Evolutionary conservation across 2,113 vertebrate genomes (phyloP).

Genomic region (Leptosomus discolor): DNA sequence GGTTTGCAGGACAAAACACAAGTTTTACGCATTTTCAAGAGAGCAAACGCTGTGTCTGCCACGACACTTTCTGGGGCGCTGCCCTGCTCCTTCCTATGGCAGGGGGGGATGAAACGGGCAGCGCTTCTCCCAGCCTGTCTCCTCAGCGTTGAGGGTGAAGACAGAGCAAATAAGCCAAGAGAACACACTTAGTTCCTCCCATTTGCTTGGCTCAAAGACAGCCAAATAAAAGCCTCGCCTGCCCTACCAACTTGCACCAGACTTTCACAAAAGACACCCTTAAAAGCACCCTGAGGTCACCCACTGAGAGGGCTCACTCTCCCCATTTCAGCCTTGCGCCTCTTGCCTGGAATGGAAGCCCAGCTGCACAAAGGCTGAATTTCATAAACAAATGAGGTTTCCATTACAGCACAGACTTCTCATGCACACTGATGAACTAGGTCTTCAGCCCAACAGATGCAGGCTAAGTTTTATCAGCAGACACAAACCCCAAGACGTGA

Average conservation of each 20-base stretch:
- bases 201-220: background rate
- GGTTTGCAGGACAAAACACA: background rate
- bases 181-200: background rate
- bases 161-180: background rate
- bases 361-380: background rate
- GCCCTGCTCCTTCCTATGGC: background rate
- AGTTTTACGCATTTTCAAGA: background rate
- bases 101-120: background rate
- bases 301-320: background rate
- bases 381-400: background rate
- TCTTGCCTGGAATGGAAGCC: background rate
- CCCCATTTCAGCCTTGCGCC: background rate
- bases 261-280: background rate
- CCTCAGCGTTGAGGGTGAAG: background rate
- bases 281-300: background rate
- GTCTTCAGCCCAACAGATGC: background rate
- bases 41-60: background rate
- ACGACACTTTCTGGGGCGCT: accelerated
- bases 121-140: background rate
- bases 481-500: background rate
- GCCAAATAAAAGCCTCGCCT: background rate
- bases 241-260: background rate
- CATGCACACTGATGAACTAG: accelerated
- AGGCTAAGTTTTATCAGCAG: background rate
- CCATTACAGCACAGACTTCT: no score